These are phyloP conservation scores for Drosophila kanekoi DNA, from an alignment of 2,888 invertebrate species.

Conservation along the genomic window DNA sequence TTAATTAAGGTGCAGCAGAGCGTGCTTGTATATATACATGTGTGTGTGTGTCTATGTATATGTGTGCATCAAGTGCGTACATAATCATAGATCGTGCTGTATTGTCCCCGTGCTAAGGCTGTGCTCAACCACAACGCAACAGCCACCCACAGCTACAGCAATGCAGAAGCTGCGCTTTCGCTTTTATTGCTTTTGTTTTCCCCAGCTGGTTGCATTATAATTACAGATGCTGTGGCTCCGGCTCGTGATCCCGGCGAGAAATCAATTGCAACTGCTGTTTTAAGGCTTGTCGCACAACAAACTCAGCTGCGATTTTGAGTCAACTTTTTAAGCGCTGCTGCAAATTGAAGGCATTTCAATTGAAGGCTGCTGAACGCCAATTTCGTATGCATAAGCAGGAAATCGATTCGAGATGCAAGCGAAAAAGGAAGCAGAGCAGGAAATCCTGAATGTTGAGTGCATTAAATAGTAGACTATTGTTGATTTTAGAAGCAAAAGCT, in stretches of 20 bases:
- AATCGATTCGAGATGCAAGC: slow-evolving; percentile 39
- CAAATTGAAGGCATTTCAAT: slow-evolving; percentile 17
- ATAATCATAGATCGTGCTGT: slow-evolving; percentile 48
- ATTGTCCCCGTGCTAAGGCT: slow-evolving; percentile 1
- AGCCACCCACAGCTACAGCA: slow-evolving; percentile 5
- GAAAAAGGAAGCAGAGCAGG: slow-evolving; percentile 8
- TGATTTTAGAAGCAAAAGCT: slow-evolving; percentile 1
- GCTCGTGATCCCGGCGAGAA: slow-evolving; percentile 60
- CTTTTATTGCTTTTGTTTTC: slow-evolving; percentile 70
- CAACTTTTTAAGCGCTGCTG: not conserved
- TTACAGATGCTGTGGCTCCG: slow-evolving; percentile 49
- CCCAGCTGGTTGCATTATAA: slow-evolving; percentile 61
- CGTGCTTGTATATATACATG: slow-evolving; percentile 4
- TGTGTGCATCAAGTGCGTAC: slow-evolving; percentile 37
- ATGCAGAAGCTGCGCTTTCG: slow-evolving; percentile 21
- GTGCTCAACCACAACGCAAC: not conserved
- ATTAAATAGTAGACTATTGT: slow-evolving; percentile 15
- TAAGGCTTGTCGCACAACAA: slow-evolving; percentile 22
- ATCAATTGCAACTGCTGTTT: slow-evolving; percentile 56
- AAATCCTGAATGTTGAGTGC: slow-evolving; percentile 15
- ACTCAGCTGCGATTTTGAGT: slow-evolving; percentile 1
- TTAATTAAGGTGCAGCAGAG: slow-evolving; percentile 74
- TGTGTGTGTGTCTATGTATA: slow-evolving; percentile 24
- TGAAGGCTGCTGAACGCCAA: slow-evolving; percentile 10
- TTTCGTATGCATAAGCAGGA: slow-evolving; percentile 46